Percentiles rank a stretch among this genome's conserved stretches.
phyloP scores from a whole-genome alignment of 2,888 invertebrate genomes.

The Lepetodrilus schrolli region DNA sequence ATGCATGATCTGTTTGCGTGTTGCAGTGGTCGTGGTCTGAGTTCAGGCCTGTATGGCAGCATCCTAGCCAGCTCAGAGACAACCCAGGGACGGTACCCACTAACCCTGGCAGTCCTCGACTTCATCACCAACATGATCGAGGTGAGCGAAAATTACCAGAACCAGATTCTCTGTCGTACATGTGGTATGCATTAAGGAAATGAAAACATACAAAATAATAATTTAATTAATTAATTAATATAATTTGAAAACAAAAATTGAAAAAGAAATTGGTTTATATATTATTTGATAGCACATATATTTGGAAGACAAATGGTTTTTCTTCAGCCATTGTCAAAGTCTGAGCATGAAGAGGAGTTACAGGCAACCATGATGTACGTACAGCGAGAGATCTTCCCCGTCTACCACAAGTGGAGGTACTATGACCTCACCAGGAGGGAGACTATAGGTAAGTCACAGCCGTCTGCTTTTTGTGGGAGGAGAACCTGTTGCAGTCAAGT shows the following conservation, averaged over 20 bases:
- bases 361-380: constrained; percentile 69
- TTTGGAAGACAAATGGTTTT: too few relatives aligned
- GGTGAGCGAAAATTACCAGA: too few relatives aligned
- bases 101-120: constrained; percentile 65
- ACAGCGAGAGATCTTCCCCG: constrained; percentile 74
- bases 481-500: too few relatives aligned
- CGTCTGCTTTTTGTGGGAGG: too few relatives aligned
- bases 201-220: too few relatives aligned
- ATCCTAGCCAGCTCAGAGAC: constrained; percentile 70
- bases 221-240: too few relatives aligned
- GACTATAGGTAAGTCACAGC: constrained; percentile 65
- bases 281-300: too few relatives aligned
- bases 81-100: constrained; percentile 66
- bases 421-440: constrained; percentile 63
- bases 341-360: constrained; percentile 53
- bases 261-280: too few relatives aligned
- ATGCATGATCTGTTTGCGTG: neutral
- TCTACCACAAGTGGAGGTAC: constrained; percentile 75
- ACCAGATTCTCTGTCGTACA: too few relatives aligned
- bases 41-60: constrained; percentile 67
- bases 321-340: constrained; percentile 58
- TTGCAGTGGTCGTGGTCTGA: constrained; percentile 71
- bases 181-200: too few relatives aligned
- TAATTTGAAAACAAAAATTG: too few relatives aligned
- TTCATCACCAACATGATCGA: constrained; percentile 58